A percentile compares a stretch with the other conserved stretches of the same genome.
These are phyloP conservation scores for Chlamydotis undulata DNA, from an alignment of 2,113 vertebrate genomes.

Conservation along the genomic window DNA sequence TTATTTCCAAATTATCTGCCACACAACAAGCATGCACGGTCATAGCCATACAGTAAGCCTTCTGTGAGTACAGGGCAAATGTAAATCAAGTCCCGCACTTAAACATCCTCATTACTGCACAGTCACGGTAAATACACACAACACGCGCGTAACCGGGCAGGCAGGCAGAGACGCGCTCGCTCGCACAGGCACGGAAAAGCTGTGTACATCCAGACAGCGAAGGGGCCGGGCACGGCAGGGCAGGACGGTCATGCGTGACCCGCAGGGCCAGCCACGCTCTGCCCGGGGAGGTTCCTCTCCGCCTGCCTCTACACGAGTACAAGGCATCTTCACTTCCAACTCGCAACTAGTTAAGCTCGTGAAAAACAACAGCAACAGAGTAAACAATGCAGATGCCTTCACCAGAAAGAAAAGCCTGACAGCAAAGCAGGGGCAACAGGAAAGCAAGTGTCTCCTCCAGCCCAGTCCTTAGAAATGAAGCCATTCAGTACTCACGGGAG, in stretches of 20 bases:
- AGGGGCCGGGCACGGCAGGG: not conserved
- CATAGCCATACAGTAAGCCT: rapidly evolving
- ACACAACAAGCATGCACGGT: rapidly evolving
- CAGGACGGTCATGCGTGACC: not conserved
- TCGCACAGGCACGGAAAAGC: not conserved
- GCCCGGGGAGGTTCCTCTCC: rapidly evolving
- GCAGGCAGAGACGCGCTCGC: rapidly evolving
- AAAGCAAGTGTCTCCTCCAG: not conserved
- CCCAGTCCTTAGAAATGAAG: not conserved
- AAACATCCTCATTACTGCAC: not conserved
- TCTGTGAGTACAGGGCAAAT: not conserved
- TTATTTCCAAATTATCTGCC: not conserved
- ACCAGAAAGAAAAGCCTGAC: not conserved
- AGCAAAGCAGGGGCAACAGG: not conserved
- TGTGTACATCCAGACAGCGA: not conserved
- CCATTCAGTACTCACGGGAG: not conserved
- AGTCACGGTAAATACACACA: rapidly evolving
- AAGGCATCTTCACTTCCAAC: not conserved
- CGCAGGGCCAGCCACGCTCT: rapidly evolving
- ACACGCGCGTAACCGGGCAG: rapidly evolving
- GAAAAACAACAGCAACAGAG: not conserved
- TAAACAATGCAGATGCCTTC: not conserved
- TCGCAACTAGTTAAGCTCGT: not conserved
- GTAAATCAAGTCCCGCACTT: not conserved
- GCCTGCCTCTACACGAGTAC: not conserved